phyloP scores from a whole-genome alignment of 2,113 vertebrate species.

The Crotalus horridus region DNA sequence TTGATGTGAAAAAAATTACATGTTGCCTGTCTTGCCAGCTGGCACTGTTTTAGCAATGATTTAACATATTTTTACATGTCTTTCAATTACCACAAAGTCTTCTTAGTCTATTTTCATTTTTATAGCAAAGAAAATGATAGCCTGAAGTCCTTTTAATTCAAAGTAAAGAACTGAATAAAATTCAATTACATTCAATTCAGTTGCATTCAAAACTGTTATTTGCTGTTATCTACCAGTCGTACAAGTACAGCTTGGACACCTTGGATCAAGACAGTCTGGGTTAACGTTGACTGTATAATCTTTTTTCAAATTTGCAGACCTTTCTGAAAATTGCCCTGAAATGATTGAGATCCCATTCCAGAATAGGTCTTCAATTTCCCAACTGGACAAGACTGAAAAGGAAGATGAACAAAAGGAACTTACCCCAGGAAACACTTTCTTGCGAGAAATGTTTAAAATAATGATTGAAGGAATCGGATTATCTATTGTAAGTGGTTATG shows the following conservation, averaged over 20 bases:
- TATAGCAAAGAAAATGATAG: not conserved
- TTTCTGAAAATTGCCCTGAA: slow-evolving; percentile 81
- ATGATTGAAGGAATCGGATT: slow-evolving; percentile 89
- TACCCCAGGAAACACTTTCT: slow-evolving; percentile 80
- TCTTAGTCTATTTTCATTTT: not conserved
- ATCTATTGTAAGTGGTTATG: slow-evolving; percentile 76
- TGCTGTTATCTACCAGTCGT: not conserved
- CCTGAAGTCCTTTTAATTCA: not conserved
- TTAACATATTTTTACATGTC: not conserved
- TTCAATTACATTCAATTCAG: not conserved
- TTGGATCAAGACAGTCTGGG: not conserved
- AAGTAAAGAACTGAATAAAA: not conserved
- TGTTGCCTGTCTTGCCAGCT: not conserved
- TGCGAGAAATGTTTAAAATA: slow-evolving; percentile 85
- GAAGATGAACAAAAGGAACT: slow-evolving; percentile 66
- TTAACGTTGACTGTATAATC: slow-evolving; percentile 28
- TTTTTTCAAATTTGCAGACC: slow-evolving; percentile 69
- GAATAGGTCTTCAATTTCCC: slow-evolving; percentile 65
- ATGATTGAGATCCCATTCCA: slow-evolving; percentile 80
- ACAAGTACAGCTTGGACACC: not conserved
- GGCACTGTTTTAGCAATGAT: not conserved
- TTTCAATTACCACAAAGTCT: not conserved
- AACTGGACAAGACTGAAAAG: slow-evolving; percentile 75
- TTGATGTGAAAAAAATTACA: not conserved
- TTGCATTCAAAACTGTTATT: not conserved